Base-by-base conservation (phyloP, 2,113 vertebrate genomes). In the Prochilodus magdalenae region DNA sequence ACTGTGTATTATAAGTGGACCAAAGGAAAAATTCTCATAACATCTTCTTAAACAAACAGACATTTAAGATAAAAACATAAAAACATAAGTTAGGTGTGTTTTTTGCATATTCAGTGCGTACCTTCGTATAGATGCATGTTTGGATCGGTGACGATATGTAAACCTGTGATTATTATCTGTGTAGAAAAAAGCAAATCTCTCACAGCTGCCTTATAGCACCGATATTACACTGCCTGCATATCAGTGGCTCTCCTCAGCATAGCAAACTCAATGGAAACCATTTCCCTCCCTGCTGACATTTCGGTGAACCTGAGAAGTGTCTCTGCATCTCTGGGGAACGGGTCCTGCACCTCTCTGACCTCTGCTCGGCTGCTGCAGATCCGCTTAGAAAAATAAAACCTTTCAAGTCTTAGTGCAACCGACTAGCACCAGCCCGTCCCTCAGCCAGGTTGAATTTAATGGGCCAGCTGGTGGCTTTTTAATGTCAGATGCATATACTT, bases 291-390 rank as follows among this genome's bases (percentile, higher is more conserved):
- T 0, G 66, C 63, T 86, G 86, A 87, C 87, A 79, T 87, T 84
- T 87, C 67, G 0, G 57, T 86, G 85, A 89, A 90, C 81, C 83
- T 67, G 80, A 81, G 75, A 78, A 77, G 81, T 87, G 71, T 83
- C 79, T 79, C 75, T 81, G 62, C 44, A 73, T 84, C 57, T 81
- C 73, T 53, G 36, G 33, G 74, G 77, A 80, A 30, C 67, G 49
- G 29, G 67, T 40, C 44, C 55, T 72, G 29, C 59, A 72, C 66
- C 5, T 72, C n/a, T 6, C 67, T 78, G 51, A 83, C 80, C 55
- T 62, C 60, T 76, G 24, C 75, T 75, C 53, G 0, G 27, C 2
- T 13, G 77, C 78, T 85, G 62, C 62, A 84, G 63, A 86, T 86
- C 76, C 83, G 81, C 83, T 87, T 84, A 66, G 57, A 78, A 75